These are phyloP conservation scores for Orbicella faveolata DNA, from an alignment of 64 coral and sea anemone genomes.

Conservation along the genomic window DNA sequence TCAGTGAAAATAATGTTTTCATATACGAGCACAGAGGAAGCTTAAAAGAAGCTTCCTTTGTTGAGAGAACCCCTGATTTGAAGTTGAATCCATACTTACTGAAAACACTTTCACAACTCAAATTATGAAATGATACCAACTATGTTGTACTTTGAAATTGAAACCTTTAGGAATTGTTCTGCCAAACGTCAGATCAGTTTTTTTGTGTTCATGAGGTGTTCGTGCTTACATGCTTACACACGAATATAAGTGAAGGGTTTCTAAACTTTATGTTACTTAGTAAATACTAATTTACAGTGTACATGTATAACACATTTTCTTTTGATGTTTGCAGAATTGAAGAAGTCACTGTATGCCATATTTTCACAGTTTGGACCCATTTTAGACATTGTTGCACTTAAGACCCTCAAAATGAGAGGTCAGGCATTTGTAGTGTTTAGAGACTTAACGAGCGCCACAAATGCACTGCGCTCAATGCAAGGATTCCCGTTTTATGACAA, in stretches of 20 bases:
- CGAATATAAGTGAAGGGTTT: background rate
- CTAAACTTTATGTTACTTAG: background rate
- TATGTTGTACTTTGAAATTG: too few species aligned
- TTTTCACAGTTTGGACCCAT: slow-evolving; percentile 99
- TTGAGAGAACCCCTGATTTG: too few species aligned
- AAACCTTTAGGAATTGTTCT: too few species aligned
- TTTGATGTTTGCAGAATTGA: slow-evolving; percentile 61
- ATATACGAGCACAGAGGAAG: too few species aligned
- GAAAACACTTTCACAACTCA: too few species aligned
- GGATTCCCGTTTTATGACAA: slow-evolving; percentile 99
- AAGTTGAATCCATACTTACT: too few species aligned
- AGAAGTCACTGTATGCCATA: slow-evolving; percentile 98
- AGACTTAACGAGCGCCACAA: slow-evolving; percentile 91
- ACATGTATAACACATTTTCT: background rate
- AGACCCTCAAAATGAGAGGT: slow-evolving; percentile 98
- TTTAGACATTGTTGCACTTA: slow-evolving; percentile 97
- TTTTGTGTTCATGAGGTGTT: too few species aligned
- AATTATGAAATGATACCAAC: too few species aligned
- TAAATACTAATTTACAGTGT: background rate
- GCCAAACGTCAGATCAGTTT: too few species aligned
- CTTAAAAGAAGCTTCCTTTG: too few species aligned
- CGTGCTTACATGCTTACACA: background rate
- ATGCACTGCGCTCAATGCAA: slow-evolving; percentile 99
- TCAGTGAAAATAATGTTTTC: too few species aligned
- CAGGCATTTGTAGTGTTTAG: slow-evolving; percentile 99